Evolutionary conservation across 2,797 vertebrate genomes (phyloP), one percentile per base, ranked within the genome.

Genomic region (Paguma larvata): DNA sequence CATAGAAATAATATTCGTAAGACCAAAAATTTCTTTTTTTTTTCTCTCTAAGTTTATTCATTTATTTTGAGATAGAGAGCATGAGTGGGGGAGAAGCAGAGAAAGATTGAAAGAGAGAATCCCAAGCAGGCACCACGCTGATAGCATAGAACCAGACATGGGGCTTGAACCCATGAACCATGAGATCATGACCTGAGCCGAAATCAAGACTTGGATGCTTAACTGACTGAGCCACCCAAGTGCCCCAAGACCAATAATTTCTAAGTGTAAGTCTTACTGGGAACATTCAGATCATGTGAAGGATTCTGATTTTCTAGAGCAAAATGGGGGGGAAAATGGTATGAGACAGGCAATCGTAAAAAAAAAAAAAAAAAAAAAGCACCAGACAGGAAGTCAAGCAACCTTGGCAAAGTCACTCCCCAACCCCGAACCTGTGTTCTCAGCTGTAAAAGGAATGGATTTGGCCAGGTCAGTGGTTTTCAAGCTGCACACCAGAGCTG

Each of bases 281-380:
- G 34, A 67, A 97, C 83, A 86, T 56, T 75, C 38, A 70, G 46
- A 80, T 70, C 38, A 80, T 38, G 62, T 85, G 41, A 95, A 79
- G 72, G 34, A 67, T 75, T 72, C 67, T 78, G 73, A 95, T 89
- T 93, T 94, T 92, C 70, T 89, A 92, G 25, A 95, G 68, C 34
- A 87, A 91, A 73, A 27, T 30, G 62, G 62, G 62, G 10, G 62
- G 2, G 27, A 82, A 89, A 80, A 79, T 32, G 18, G 11, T 63
- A 85, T 15, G 34, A 75, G 88, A 88, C 63, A 91, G 11, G 44
- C 38, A 88, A 89, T 0, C 73, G 51, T 77, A 5, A 8, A 30
- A 51, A 65, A 85, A 92, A 59, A 51, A 15, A 14, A 84, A 5
- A 11, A 30, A 41, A 65, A 91, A 85, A 73, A 95, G 9, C 19